A percentile compares a stretch with the other conserved stretches of the same genome.
These are phyloP conservation scores for Callyntrura guangdongensis DNA, from an alignment of 2,888 invertebrate species.

Conservation along the genomic window DNA sequence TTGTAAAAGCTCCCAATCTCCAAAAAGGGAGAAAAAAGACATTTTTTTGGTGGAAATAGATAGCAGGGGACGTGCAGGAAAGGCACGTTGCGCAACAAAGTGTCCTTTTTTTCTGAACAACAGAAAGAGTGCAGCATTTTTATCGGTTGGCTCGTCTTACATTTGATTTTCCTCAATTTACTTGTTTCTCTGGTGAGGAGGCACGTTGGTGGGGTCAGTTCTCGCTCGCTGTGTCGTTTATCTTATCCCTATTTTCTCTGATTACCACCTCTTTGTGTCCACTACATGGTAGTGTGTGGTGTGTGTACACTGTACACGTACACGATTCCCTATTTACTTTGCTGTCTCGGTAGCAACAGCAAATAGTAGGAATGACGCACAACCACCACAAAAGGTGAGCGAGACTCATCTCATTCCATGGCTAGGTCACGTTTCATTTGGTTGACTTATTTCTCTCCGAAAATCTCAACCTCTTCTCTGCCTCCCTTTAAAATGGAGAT, in stretches of 20 bases:
- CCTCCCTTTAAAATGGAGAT: not conserved
- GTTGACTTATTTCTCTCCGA: conserved; percentile 34
- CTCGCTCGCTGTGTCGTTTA: conserved; percentile 33
- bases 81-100: too few relatives aligned
- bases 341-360: not conserved
- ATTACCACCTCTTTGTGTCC: not conserved
- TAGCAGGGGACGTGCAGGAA: too few relatives aligned
- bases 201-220: conserved; percentile 58
- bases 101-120: too few relatives aligned
- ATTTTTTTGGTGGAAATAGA: too few relatives aligned
- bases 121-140: too few relatives aligned
- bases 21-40: too few relatives aligned
- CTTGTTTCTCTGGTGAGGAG: not conserved
- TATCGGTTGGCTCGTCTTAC: conserved; percentile 3
- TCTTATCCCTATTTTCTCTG: conserved; percentile 45
- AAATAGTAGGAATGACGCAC: too few relatives aligned
- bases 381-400: too few relatives aligned
- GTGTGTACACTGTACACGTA: not conserved
- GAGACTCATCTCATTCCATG: not conserved
- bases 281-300: not conserved
- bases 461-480: conserved; percentile 18
- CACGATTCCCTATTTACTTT: not conserved
- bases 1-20: too few relatives aligned
- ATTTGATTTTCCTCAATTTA: not conserved
- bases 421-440: conserved; percentile 60